Conservation (phyloP, 2,797 vertebrate species). For the Sebastes kiyomatsui region DNA sequence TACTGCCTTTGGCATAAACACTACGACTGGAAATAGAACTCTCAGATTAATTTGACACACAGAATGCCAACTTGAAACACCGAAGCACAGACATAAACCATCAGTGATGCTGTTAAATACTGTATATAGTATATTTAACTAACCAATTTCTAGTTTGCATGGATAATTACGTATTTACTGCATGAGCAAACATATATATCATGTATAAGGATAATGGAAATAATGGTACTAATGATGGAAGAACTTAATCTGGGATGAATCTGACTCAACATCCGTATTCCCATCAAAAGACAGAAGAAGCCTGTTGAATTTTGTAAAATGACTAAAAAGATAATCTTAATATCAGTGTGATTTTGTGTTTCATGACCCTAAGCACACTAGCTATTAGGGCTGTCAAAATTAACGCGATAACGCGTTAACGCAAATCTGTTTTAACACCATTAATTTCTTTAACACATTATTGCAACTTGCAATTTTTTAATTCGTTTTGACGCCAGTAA, state of each 20-base stretch:
- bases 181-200: neutral
- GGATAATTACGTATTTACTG: neutral
- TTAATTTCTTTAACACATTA: too few species aligned
- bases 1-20: slow-evolving; percentile 73
- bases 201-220: neutral
- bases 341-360: neutral
- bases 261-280: neutral
- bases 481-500: too few species aligned
- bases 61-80: slow-evolving; percentile 52
- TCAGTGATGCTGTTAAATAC: slow-evolving; percentile 23
- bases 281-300: neutral
- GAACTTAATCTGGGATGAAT: neutral
- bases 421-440: too few species aligned
- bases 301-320: neutral
- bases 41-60: slow-evolving; percentile 69
- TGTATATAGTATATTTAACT: slow-evolving; percentile 8
- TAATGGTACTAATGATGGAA: neutral
- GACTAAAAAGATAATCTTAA: neutral
- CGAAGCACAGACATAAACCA: slow-evolving; percentile 25
- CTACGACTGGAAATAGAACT: slow-evolving; percentile 59
- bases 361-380: neutral
- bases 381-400: neutral
- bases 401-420: too few species aligned
- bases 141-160: slow-evolving; percentile 17
- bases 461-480: too few species aligned